These are phyloP conservation scores for Cephus sareptanus DNA, from an alignment of 2,888 invertebrate genomes.

Conservation along the genomic window DNA sequence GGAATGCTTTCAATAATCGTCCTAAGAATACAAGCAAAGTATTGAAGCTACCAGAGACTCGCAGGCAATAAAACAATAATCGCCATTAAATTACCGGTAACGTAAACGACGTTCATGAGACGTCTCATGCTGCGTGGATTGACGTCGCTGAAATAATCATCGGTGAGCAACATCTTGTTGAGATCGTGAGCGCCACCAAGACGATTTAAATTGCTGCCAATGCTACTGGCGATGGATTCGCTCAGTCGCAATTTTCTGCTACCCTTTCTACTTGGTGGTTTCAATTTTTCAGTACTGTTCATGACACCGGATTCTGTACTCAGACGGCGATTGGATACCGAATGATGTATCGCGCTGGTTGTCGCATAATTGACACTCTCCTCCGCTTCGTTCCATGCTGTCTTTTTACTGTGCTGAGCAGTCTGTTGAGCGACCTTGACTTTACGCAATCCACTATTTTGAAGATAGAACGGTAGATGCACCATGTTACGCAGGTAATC, in stretches of 20 bases:
- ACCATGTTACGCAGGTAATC: conserved; percentile 95
- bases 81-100: conserved; percentile 76
- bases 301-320: conserved; percentile 84
- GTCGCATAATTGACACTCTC: conserved; percentile 67
- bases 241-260: conserved; percentile 83
- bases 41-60: neutral
- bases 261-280: conserved; percentile 69
- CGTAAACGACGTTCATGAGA: conserved; percentile 96
- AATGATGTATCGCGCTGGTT: conserved; percentile 67
- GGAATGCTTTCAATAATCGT: conserved; percentile 95
- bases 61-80: neutral
- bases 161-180: conserved; percentile 91
- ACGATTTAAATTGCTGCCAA: conserved; percentile 87
- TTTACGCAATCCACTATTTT: conserved; percentile 93
- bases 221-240: conserved; percentile 91
- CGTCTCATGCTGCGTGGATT: conserved; percentile 97
- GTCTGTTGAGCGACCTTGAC: conserved; percentile 89
- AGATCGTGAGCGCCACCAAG: conserved; percentile 79
- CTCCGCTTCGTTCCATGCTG: conserved; percentile 69
- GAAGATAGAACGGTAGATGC: conserved; percentile 96
- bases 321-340: conserved; percentile 78
- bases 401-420: conserved; percentile 67
- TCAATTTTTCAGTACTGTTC: conserved; percentile 85
- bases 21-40: conserved; percentile 69
- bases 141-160: conserved; percentile 99